Conservation (phyloP, 2,888 invertebrate genomes). For the Crossocerus cetratus region DNA sequence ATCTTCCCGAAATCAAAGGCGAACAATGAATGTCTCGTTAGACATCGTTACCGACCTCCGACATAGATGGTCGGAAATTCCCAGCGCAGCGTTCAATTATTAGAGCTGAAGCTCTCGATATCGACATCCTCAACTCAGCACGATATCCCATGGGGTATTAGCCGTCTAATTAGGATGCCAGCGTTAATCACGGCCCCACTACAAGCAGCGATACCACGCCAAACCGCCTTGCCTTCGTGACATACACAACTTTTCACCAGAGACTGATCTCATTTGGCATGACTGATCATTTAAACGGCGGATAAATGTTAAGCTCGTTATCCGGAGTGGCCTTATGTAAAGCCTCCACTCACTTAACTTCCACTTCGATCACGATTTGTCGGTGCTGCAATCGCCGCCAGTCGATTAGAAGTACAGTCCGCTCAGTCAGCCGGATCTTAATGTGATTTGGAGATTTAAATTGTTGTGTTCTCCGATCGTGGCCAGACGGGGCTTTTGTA, state of each 20-base stretch:
- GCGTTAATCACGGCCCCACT: background rate
- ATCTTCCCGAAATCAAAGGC: too few relatives aligned
- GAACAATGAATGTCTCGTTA: too few relatives aligned
- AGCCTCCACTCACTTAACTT: constrained; percentile 14
- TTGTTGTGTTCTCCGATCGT: constrained; percentile 32
- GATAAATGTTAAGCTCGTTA: too few relatives aligned
- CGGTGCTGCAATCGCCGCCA: constrained; percentile 26
- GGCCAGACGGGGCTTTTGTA: constrained; percentile 23
- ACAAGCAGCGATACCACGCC: too few relatives aligned
- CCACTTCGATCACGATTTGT: constrained; percentile 28
- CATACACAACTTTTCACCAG: too few relatives aligned
- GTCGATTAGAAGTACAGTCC: constrained; percentile 27
- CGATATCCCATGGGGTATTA: constrained; percentile 9
- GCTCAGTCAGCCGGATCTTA: constrained; percentile 28
- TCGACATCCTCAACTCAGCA: constrained; percentile 3
- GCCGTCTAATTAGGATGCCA: background rate
- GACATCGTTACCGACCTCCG: background rate
- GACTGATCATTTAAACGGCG: too few relatives aligned
- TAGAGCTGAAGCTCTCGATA: background rate
- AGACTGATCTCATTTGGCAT: too few relatives aligned
- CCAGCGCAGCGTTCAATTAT: constrained; percentile 13
- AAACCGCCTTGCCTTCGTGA: too few relatives aligned
- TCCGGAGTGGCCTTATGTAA: background rate
- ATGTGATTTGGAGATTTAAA: constrained; percentile 44
- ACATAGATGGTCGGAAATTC: constrained; percentile 10